Evolutionary conservation across 2,113 vertebrate species (phyloP).

Genomic region (Dicerorhinus sumatrensis): DNA sequence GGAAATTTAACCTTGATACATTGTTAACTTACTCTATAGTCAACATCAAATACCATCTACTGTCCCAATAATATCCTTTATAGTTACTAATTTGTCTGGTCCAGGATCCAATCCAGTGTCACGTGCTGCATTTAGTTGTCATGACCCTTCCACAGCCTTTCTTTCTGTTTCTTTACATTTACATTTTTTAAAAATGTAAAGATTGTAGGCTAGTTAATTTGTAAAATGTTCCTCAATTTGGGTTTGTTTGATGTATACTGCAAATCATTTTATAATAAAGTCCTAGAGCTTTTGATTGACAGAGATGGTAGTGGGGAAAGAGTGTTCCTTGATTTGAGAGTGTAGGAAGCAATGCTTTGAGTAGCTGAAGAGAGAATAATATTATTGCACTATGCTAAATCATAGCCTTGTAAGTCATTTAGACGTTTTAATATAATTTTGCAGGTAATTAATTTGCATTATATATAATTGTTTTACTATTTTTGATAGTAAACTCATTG

Average conservation of each 20-base stretch:
- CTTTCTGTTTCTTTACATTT: neutral
- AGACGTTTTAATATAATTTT: conserved; percentile 70
- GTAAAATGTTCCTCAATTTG: neutral
- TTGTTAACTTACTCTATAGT: neutral
- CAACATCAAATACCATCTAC: neutral
- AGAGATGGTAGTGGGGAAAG: neutral
- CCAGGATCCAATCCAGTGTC: neutral
- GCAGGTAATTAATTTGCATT: conserved; percentile 72
- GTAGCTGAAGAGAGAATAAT: conserved; percentile 9
- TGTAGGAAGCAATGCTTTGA: conserved; percentile 5
- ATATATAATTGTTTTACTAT: conserved; percentile 56
- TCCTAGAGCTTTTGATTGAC: neutral
- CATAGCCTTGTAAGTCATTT: conserved; percentile 46
- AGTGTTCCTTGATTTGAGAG: neutral
- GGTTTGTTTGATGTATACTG: neutral
- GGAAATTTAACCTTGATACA: neutral
- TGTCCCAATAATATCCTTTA: neutral
- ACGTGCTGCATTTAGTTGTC: neutral
- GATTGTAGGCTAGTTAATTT: neutral
- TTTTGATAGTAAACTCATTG: conserved; percentile 71
- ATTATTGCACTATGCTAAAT: neutral
- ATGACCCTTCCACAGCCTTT: neutral
- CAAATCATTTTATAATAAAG: neutral
- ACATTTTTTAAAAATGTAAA: neutral
- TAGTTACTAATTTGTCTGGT: neutral